These are phyloP conservation scores for Glaucomys volans DNA, from an alignment of 2,113 vertebrate species.

Conservation along the genomic window DNA sequence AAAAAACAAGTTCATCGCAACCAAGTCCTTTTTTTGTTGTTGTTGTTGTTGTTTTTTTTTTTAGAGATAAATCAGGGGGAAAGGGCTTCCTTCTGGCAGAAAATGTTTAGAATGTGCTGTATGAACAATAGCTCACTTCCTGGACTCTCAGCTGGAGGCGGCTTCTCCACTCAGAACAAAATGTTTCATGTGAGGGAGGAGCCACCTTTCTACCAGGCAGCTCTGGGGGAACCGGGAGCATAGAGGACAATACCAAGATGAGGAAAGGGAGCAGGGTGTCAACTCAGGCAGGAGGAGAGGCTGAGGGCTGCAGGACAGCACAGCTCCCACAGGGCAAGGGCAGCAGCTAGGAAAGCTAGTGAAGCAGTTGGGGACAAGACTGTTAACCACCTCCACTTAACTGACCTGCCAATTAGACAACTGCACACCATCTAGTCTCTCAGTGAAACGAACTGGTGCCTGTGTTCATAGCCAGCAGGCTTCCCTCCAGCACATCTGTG, in stretches of 20 bases:
- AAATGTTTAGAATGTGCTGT: background rate
- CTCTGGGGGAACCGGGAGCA: background rate
- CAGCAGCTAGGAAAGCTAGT: background rate
- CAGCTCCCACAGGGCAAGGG: background rate
- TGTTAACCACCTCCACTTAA: background rate
- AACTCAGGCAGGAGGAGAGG: background rate
- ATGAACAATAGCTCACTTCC: slow-evolving; percentile 67
- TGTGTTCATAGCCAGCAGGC: accelerated
- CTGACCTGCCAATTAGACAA: background rate
- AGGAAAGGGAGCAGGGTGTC: background rate
- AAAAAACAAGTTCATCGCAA: slow-evolving; percentile 73
- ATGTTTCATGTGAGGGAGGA: background rate
- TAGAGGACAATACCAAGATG: background rate
- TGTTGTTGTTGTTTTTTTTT: background rate
- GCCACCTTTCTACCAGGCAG: background rate
- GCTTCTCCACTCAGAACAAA: slow-evolving; percentile 48
- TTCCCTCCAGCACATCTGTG: background rate
- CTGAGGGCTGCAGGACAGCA: background rate
- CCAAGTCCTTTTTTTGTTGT: slow-evolving; percentile 27
- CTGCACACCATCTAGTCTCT: accelerated
- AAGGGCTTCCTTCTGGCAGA: slow-evolving; percentile 60
- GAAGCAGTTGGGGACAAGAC: background rate
- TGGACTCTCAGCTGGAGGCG: slow-evolving; percentile 56
- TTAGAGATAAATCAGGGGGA: slow-evolving; percentile 5
- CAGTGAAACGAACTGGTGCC: accelerated